These are phyloP conservation scores for Styela clava DNA, from an alignment of 23 tunicate genomes.

Conservation along the genomic window DNA sequence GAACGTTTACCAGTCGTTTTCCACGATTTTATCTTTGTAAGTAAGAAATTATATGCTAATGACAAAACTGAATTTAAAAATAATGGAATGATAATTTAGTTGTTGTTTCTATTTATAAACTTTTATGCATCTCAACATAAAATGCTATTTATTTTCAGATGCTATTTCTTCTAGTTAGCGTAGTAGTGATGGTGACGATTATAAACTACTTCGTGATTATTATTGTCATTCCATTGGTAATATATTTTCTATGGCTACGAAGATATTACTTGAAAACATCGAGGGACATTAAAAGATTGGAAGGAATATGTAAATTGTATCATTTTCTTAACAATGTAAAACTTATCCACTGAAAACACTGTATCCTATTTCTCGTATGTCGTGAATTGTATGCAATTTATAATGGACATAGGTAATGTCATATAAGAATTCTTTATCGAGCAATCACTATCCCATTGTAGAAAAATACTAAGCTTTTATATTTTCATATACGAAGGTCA, in stretches of 20 bases:
- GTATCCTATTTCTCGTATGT: no score
- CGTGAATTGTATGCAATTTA: no score
- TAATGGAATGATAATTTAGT: no score
- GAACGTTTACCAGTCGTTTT: background rate
- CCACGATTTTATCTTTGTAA: background rate
- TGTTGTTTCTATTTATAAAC: no score
- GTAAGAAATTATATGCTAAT: no score
- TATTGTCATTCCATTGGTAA: slow-evolving; percentile 48
- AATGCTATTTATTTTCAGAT: no score
- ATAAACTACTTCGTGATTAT: slow-evolving; percentile 63
- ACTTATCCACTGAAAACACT: no score
- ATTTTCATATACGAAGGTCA: slow-evolving; percentile 31
- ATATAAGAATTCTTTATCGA: no score
- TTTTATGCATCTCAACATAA: no score
- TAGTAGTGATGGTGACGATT: slow-evolving; percentile 15
- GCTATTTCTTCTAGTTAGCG: slow-evolving; percentile 12
- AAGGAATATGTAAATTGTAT: slow-evolving; percentile 61
- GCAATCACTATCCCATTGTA: no score
- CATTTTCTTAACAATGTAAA: background rate
- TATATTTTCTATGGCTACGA: slow-evolving; percentile 66
- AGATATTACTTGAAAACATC: slow-evolving; percentile 72
- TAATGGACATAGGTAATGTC: no score
- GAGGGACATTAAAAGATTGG: slow-evolving; percentile 81
- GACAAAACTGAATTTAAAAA: no score
- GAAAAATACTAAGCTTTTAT: background rate